Conservation (phyloP, 2,888 invertebrate species). For the Nomada ruficornis region DNA sequence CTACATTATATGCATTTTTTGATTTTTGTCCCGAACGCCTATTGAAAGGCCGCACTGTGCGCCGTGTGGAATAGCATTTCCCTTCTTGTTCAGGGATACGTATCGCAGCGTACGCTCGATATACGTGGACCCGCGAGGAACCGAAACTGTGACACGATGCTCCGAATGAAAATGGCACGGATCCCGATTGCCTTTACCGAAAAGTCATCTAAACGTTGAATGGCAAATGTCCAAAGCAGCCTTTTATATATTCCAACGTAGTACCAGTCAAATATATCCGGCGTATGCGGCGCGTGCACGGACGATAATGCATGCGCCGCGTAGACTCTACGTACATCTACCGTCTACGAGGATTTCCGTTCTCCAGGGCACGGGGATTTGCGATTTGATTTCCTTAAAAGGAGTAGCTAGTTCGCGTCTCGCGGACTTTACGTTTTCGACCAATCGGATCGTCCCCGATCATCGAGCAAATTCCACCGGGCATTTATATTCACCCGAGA, state of each 20-base stretch:
- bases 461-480: conserved; percentile 28
- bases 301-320: conserved; percentile 17
- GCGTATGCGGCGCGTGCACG: background rate
- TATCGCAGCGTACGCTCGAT: background rate
- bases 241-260: conserved; percentile 33
- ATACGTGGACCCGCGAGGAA: background rate
- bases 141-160: conserved; percentile 4
- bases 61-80: too few species aligned
- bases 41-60: too few species aligned
- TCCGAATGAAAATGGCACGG: conserved; percentile 26
- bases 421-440: conserved; percentile 9
- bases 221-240: conserved; percentile 49
- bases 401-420: conserved; percentile 55
- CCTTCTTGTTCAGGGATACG: background rate
- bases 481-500: conserved; percentile 54
- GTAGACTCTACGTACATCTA: conserved; percentile 7
- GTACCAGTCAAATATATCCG: conserved; percentile 21
- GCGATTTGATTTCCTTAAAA: conserved; percentile 76
- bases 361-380: conserved; percentile 56
- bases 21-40: too few species aligned
- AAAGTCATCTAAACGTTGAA: conserved; percentile 31
- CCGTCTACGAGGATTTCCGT: conserved; percentile 69
- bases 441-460: conserved; percentile 12
- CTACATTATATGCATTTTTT: too few species aligned
- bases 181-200: conserved; percentile 31